Conservation (phyloP, 2,113 vertebrate genomes). For the Malurus alboscapulatus region DNA sequence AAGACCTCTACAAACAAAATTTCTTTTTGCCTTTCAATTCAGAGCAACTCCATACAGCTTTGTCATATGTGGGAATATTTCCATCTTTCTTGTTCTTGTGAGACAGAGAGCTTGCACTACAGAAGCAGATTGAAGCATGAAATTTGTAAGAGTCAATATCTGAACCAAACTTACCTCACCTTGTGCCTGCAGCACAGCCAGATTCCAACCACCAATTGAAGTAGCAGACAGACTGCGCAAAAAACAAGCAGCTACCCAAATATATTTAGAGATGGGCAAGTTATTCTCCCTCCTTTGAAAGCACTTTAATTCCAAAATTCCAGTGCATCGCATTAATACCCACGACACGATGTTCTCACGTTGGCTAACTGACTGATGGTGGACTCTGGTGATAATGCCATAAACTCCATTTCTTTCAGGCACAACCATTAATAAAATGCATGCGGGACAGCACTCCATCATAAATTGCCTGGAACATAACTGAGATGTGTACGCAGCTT, state of each 20-base stretch:
- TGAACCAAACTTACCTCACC: not conserved
- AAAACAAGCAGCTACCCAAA: not conserved
- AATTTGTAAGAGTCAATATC: not conserved
- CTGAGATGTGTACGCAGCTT: not conserved
- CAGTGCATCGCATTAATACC: not conserved
- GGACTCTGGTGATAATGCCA: not conserved
- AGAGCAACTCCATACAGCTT: not conserved
- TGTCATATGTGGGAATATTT: not conserved
- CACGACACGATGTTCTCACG: not conserved
- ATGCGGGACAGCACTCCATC: not conserved
- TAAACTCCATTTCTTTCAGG: slow-evolving; percentile 31
- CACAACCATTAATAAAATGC: not conserved
- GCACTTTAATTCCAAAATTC: not conserved
- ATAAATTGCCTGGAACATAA: not conserved
- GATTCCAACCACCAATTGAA: not conserved
- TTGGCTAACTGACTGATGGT: not conserved
- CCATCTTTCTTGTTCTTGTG: not conserved
- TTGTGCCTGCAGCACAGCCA: not conserved
- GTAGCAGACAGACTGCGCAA: not conserved
- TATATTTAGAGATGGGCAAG: not conserved
- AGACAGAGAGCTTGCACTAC: not conserved
- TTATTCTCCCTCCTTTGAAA: not conserved
- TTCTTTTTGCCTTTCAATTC: not conserved
- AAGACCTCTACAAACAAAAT: not conserved
- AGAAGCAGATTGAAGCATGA: not conserved